Evolutionary conservation across 2,888 invertebrate genomes (phyloP).

Genomic region (Philhelius pedissequus): DNA sequence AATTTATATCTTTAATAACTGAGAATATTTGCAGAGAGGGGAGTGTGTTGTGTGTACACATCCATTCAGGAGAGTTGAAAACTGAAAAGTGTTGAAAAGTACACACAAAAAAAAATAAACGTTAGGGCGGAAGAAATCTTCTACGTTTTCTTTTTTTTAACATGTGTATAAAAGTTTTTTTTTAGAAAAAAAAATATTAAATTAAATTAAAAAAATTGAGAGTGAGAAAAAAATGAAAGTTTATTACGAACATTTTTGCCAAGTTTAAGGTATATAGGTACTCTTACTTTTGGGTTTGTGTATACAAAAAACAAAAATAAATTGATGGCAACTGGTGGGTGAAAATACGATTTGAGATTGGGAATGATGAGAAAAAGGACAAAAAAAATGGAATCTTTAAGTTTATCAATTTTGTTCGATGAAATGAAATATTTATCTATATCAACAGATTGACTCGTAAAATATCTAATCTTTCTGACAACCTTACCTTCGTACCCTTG

Average conservation of each 20-base stretch:
- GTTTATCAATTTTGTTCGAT: background rate
- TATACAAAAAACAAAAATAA: background rate
- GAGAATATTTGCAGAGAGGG: background rate
- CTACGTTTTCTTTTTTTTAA: background rate
- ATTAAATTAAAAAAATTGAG: conserved; percentile 52
- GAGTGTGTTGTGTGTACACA: background rate
- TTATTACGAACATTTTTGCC: conserved; percentile 35
- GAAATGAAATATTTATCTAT: background rate
- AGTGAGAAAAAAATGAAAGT: conserved; percentile 14
- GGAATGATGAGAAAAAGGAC: background rate
- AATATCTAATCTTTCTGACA: background rate
- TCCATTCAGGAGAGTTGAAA: background rate
- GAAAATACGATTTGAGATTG: background rate
- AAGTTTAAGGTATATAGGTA: conserved; percentile 35
- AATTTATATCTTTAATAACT: background rate
- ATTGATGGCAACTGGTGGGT: conserved; percentile 7
- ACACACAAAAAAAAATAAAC: background rate
- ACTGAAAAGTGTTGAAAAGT: conserved; percentile 12
- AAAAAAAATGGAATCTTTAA: background rate
- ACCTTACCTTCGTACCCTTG: background rate
- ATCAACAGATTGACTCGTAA: background rate
- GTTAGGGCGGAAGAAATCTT: background rate
- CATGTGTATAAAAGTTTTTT: background rate
- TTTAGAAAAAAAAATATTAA: conserved; percentile 12
- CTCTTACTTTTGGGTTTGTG: background rate